Evolutionary conservation across 2,888 invertebrate species (phyloP), one percentile per base, ranked within the genome.

Genomic region (Andrena marginata): DNA sequence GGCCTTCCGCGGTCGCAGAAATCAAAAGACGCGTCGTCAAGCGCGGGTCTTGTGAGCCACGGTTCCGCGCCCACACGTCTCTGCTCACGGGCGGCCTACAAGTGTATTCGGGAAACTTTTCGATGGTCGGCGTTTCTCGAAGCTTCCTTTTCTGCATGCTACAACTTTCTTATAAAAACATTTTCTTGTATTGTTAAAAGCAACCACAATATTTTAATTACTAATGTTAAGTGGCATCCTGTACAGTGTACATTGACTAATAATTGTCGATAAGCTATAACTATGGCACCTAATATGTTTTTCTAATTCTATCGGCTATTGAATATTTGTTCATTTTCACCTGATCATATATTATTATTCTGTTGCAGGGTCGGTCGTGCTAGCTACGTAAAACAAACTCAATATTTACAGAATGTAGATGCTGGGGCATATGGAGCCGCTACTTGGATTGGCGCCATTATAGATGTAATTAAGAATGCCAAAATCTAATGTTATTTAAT

Each of bases 381-480:
- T 0, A 96, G 97, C 86, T 97, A 97, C 92, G 97, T 97, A 1
- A 95, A 95, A 68, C 94, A 94, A 89, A 94, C 89, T 0, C 94
- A 95, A 90, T 93, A 94, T 81, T 91, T 94, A 1, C 91, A 90
- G 35, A 95, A 95, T 78, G 96, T 96, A 13, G 97, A 97, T 93
- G 97, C 97, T 1, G 97, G 97, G 84, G 97, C 97, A 1, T 95
- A 95, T 85, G 97, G 95, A 0, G 96, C 95, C 0, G 95, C 95
- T 0, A 92, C 96, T 1, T 97, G 96, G 96, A 92, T 97, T 64
- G 93, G 93, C 26, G 96, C 96, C 0, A 93, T 96, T 56, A 87
- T 85, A 16, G 64, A 90, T 60, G 85, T 86, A 20, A 80, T 92
- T 63, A 73, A 64, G 29, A 70, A 74, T 62, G 63, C 60, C 23